Evolutionary conservation across 2,888 invertebrate species (phyloP).

Genomic region (Tenthredo distinguenda): DNA sequence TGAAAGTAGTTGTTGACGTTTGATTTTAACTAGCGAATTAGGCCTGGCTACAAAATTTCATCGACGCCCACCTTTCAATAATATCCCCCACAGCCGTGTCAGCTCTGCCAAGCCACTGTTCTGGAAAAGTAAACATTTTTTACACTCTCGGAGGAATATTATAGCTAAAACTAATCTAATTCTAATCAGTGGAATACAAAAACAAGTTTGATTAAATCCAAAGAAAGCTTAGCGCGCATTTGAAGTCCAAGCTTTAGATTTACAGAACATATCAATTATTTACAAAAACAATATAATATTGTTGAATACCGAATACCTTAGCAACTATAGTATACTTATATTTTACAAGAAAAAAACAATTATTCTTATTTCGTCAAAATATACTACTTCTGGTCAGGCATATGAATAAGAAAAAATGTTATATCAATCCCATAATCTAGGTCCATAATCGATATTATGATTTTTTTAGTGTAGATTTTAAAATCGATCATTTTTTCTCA

Average conservation of each 20-base stretch:
- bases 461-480: neutral
- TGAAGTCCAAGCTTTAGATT: neutral
- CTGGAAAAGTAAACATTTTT: slow-evolving; percentile 71
- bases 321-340: slow-evolving; percentile 7
- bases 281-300: slow-evolving; percentile 26
- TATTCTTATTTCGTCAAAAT: neutral
- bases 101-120: slow-evolving; percentile 66
- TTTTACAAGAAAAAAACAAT: slow-evolving; percentile 6
- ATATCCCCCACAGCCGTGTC: slow-evolving; percentile 63
- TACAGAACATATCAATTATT: slow-evolving; percentile 1
- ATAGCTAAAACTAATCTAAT: slow-evolving; percentile 50
- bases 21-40: slow-evolving; percentile 55
- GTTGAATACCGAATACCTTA: neutral
- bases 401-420: neutral
- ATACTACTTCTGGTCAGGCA: neutral
- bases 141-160: slow-evolving; percentile 70
- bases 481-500: neutral
- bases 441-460: neutral
- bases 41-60: slow-evolving; percentile 58
- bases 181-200: slow-evolving; percentile 21
- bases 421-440: neutral
- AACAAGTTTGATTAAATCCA: neutral
- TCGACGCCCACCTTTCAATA: slow-evolving; percentile 70
- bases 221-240: neutral
- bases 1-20: neutral